Conservation (phyloP, 2,113 vertebrate genomes). For the Hiodon alosoides region DNA sequence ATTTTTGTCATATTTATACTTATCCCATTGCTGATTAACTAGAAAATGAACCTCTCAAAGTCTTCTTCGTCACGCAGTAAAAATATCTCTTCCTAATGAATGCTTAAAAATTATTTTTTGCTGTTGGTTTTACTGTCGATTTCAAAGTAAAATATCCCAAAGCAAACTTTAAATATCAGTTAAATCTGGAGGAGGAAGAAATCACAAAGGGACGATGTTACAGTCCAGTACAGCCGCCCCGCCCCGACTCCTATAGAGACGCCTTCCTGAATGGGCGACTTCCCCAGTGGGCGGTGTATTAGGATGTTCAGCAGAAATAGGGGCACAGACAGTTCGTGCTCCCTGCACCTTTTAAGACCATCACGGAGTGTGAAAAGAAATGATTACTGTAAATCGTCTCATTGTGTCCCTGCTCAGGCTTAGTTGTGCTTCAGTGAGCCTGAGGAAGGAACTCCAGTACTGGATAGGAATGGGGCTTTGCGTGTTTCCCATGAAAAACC, state of each 20-base stretch:
- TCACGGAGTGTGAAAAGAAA: slow-evolving; percentile 50
- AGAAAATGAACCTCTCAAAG: neutral
- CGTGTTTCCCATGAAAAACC: neutral
- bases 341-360: slow-evolving; percentile 49
- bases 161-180: neutral
- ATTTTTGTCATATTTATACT: neutral
- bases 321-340: slow-evolving; percentile 33
- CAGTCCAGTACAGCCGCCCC: neutral
- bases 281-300: slow-evolving; percentile 5
- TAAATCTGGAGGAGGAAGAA: no score
- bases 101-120: neutral
- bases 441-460: slow-evolving; percentile 33
- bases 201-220: no score
- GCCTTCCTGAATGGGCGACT: slow-evolving; percentile 11
- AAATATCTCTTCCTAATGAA: neutral
- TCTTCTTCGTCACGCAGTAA: slow-evolving; percentile 12
- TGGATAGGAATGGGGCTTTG: slow-evolving; percentile 23
- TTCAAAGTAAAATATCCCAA: neutral
- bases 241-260: neutral
- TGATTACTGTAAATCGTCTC: slow-evolving; percentile 47
- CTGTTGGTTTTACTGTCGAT: neutral
- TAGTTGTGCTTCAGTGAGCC: slow-evolving; percentile 53
- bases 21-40: slow-evolving; percentile 3
- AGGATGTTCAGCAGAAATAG: slow-evolving; percentile 18
- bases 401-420: slow-evolving; percentile 44